Percentiles rank a stretch among this genome's conserved stretches.
Evolutionary conservation across 2,797 vertebrate genomes (phyloP).

Genomic region (Artibeus jamaicensis): DNA sequence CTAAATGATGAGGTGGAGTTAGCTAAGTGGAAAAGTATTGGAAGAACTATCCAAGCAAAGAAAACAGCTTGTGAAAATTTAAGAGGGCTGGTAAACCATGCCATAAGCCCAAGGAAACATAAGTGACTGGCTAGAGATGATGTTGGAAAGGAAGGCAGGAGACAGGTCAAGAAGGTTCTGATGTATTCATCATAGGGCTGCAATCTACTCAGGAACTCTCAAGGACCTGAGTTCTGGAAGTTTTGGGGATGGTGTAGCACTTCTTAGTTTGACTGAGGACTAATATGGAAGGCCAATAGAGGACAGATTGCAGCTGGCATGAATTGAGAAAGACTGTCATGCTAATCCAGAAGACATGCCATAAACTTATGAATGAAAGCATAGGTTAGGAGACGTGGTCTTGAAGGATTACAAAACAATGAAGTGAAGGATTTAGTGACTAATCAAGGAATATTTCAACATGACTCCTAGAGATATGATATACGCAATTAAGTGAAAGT

Average conservation of each 20-base stretch:
- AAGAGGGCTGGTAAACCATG: background rate
- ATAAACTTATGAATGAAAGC: background rate
- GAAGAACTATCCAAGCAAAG: background rate
- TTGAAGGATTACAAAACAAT: background rate
- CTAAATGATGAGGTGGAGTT: background rate
- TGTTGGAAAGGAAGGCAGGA: background rate
- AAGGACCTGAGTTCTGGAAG: background rate
- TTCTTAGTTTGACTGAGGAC: background rate
- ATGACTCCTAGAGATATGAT: background rate
- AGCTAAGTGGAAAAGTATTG: background rate
- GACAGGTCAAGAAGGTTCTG: background rate
- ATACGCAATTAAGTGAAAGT: background rate
- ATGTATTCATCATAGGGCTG: background rate
- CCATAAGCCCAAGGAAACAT: background rate
- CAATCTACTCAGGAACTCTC: background rate
- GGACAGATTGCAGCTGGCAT: background rate
- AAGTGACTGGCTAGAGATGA: background rate
- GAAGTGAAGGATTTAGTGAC: background rate
- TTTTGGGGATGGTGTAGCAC: background rate
- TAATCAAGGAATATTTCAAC: background rate
- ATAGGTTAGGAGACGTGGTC: background rate
- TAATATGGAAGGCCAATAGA: background rate
- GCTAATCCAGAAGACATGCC: background rate
- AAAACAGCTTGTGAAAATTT: background rate
- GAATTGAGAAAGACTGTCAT: background rate